Evolutionary conservation across 2,888 invertebrate genomes (phyloP), one percentile per base, ranked within the genome.

Genomic region (Syritta pipiens): DNA sequence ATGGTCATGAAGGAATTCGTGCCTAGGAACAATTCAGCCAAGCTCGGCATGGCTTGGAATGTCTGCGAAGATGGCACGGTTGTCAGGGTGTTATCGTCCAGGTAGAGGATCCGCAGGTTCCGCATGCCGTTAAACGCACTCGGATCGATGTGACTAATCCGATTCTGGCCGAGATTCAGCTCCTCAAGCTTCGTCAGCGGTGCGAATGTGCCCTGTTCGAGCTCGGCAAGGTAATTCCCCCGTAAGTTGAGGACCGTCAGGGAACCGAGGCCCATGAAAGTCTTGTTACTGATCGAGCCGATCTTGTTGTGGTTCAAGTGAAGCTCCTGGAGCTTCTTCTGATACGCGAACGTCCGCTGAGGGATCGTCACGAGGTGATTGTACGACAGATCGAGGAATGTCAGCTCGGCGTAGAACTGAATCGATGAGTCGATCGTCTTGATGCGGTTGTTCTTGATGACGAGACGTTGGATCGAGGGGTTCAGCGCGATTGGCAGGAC

Each of bases 401-500:
- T 93, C n/a, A 96, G 90, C 83, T 95, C 95, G 0, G 94, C 92
- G 89, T 96, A 96, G 89, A 96, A 96, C 86, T 95, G 95, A 89
- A 96, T 94, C 19, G 95, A 95, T 49, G 95, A 95, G 88, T 96
- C 96, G 82, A 96, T 94, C 10, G 94, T 95, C 88, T 95, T 95
- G 84, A 96, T 96, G 85, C 94, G 93, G 88, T 96, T 96, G 88
- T 94, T 95, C 84, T 94, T 93, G 81, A 96, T 92, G 83, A 95
- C 94, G 84, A 96, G 92, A 60, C 95, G 91, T 86, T 95, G 95
- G 81, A 96, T 95, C 84, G 95, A 94, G 35, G 97, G 97, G 90
- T 97, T 97, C 81, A 97, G 90, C 1, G 96, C 95, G 85, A 97
- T 97, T 76, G 97, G 97, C 77, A 97, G 92, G 60, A 96, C 95